These are phyloP conservation scores for Nixonia krombeini DNA, from an alignment of 1,140 invertebrate genomes.

Conservation along the genomic window DNA sequence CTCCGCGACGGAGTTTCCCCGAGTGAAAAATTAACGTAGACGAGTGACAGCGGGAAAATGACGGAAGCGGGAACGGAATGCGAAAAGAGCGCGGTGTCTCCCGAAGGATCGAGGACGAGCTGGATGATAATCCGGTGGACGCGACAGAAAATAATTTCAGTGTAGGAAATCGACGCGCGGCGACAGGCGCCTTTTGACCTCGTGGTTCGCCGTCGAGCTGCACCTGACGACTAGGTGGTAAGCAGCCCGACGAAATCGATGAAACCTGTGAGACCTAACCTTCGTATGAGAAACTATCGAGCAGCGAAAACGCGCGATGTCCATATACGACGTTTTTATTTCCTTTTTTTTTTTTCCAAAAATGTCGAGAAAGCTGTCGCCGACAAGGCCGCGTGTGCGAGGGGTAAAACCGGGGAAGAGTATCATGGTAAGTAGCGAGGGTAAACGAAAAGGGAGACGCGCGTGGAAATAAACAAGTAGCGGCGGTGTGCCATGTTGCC, in stretches of 20 bases:
- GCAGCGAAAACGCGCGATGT: slow-evolving; percentile 28
- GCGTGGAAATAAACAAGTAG: neutral
- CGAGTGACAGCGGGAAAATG: too few species aligned
- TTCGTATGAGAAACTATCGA: slow-evolving; percentile 40
- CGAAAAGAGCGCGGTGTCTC: too few species aligned
- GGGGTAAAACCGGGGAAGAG: too few species aligned
- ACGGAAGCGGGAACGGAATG: too few species aligned
- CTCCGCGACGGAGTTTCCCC: too few species aligned
- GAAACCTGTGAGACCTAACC: slow-evolving; percentile 52
- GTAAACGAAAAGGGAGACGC: too few species aligned
- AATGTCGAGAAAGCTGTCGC: too few species aligned
- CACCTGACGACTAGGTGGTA: slow-evolving; percentile 31
- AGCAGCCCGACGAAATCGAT: slow-evolving; percentile 47
- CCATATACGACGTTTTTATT: neutral
- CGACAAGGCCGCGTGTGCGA: too few species aligned
- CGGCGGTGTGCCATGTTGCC: neutral
- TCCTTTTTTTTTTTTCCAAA: neutral
- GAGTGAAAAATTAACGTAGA: too few species aligned
- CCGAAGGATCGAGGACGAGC: too few species aligned
- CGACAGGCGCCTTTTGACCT: slow-evolving; percentile 28
- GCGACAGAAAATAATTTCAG: neutral
- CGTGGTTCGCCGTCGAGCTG: slow-evolving; percentile 35
- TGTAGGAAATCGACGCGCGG: slow-evolving; percentile 2
- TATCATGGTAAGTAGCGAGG: too few species aligned
- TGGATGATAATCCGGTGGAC: too few species aligned